Conservation (phyloP, 2,797 vertebrate genomes). For the Cynopterus sphinx region DNA sequence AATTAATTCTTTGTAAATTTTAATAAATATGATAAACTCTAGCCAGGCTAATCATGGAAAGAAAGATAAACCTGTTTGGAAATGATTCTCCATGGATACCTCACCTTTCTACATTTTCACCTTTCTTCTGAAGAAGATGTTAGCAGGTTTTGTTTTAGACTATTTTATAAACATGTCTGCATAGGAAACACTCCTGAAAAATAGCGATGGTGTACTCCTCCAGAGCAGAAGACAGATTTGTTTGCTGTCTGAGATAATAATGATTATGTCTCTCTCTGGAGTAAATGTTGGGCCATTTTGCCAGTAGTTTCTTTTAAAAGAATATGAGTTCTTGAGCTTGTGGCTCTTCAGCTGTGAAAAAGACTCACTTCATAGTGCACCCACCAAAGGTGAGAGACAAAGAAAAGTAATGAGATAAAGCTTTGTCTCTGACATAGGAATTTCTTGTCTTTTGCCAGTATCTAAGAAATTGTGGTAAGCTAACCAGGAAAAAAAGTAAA, state of each 20-base stretch:
- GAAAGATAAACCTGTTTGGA: not conserved
- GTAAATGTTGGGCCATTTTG: not conserved
- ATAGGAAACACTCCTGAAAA: not conserved
- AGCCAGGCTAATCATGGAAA: not conserved
- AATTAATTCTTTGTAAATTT: not conserved
- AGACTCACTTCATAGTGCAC: not conserved
- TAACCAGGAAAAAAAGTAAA: not conserved
- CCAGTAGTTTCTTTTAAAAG: not conserved
- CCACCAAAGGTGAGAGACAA: too few relatives aligned
- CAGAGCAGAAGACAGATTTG: not conserved
- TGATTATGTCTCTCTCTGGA: not conserved
- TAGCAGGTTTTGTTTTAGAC: not conserved
- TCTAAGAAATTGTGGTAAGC: not conserved
- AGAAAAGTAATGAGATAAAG: not conserved
- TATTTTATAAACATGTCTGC: not conserved
- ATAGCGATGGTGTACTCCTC: not conserved
- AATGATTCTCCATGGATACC: not conserved
- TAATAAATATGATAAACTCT: not conserved
- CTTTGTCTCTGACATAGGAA: not conserved
- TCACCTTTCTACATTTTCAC: not conserved
- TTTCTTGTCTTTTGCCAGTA: not conserved
- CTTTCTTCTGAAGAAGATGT: not conserved
- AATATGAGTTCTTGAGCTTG: not conserved
- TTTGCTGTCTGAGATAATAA: not conserved
- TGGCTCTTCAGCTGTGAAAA: not conserved